phyloP scores from a whole-genome alignment of 1,140 invertebrate genomes.

The Cydia fagiglandana region DNA sequence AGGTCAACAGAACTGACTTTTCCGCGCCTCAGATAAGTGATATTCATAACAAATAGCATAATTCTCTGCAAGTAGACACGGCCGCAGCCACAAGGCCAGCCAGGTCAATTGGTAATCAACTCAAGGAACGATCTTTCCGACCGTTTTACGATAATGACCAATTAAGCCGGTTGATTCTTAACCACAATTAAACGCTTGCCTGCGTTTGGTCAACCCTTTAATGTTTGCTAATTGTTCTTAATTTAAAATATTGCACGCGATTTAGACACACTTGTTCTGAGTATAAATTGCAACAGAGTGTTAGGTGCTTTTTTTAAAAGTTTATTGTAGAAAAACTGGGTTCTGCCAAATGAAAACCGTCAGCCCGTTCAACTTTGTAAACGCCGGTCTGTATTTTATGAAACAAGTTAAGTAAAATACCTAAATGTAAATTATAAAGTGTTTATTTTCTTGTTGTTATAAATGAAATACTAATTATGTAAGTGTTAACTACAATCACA shows the following conservation, averaged over 20 bases:
- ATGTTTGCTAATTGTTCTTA: constrained; percentile 34
- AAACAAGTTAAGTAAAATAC: too few relatives aligned
- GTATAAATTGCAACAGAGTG: not conserved
- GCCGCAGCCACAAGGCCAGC: constrained; percentile 47
- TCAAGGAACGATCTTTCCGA: constrained; percentile 51
- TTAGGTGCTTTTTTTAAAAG: not conserved
- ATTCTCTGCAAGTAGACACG: constrained; percentile 17
- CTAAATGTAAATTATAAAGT: too few relatives aligned
- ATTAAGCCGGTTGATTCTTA: constrained; percentile 70
- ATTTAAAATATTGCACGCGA: constrained; percentile 11
- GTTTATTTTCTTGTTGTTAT: too few relatives aligned
- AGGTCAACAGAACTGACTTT: constrained; percentile 17
- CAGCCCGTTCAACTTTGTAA: too few relatives aligned
- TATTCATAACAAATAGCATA: constrained; percentile 27
- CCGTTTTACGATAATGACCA: constrained; percentile 69
- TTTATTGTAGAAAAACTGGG: too few relatives aligned
- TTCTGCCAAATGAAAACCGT: too few relatives aligned
- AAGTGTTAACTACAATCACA: too few relatives aligned
- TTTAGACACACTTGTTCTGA: not conserved
- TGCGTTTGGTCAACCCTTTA: constrained; percentile 47
- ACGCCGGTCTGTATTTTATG: too few relatives aligned
- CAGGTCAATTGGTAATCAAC: constrained; percentile 70
- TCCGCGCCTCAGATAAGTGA: constrained; percentile 20
- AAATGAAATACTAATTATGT: too few relatives aligned
- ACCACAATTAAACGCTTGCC: constrained; percentile 48